These are phyloP conservation scores for Chlorops oryzae DNA, from an alignment of 1,140 invertebrate genomes.

Conservation along the genomic window DNA sequence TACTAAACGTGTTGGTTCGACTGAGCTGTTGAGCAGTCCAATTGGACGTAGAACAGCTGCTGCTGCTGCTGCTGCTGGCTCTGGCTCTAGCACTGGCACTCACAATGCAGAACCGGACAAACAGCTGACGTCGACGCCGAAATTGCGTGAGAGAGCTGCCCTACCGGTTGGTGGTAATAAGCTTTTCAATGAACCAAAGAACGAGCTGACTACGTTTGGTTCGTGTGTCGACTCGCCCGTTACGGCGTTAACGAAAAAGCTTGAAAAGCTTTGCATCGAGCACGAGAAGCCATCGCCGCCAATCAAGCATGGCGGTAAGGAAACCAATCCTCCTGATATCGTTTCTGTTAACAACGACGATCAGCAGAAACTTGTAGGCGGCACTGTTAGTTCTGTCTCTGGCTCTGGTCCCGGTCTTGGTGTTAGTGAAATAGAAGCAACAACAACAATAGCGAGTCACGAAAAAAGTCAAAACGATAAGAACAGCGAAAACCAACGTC, in stretches of 20 bases:
- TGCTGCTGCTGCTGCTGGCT: not conserved
- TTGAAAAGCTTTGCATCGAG: slow-evolving; percentile 17
- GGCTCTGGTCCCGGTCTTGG: too few species aligned
- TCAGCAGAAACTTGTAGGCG: slow-evolving; percentile 5
- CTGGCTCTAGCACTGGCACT: not conserved
- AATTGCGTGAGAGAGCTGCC: too few species aligned
- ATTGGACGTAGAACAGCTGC: slow-evolving; percentile 12
- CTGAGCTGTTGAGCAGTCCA: slow-evolving; percentile 12
- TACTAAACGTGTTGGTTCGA: too few species aligned
- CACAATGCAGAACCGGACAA: not conserved
- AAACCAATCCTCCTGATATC: not conserved
- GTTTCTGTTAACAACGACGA: slow-evolving; percentile 6
- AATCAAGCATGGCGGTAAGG: slow-evolving; percentile 1
- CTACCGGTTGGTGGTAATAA: slow-evolving; percentile 16
- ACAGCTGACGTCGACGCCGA: not conserved
- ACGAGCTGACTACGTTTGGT: not conserved
- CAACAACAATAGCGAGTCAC: slow-evolving; percentile 8
- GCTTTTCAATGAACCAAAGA: too few species aligned
- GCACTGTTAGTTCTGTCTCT: too few species aligned
- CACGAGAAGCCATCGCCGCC: not conserved
- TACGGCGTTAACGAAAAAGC: slow-evolving; percentile 19
- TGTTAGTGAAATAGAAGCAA: slow-evolving; percentile 6
- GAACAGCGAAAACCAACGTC: slow-evolving; percentile 5
- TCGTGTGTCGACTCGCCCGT: slow-evolving; percentile 16
- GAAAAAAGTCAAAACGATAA: slow-evolving; percentile 8